Base-by-base conservation (phyloP, 2,888 invertebrate genomes). In the Temnothorax rugatulus region DNA sequence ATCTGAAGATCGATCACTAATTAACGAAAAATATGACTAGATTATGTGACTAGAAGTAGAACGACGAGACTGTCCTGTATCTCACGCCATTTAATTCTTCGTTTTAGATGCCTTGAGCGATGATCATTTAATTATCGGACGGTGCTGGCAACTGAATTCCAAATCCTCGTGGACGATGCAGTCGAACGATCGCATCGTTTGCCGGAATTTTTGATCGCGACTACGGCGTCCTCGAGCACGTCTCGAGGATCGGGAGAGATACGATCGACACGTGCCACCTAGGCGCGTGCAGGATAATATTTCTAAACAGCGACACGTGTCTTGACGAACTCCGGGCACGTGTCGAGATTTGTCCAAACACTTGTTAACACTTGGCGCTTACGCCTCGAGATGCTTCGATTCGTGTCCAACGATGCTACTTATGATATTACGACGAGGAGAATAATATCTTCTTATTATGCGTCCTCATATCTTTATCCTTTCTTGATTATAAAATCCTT, bases 271-370 rank as follows among this genome's bases (percentile, higher is more conserved):
- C 91, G 92, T 88, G 91, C 18, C 87, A 25, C 25, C 21, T 9
- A 15, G 71, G 47, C 90, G 88, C 86, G 87, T 87, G 87, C 83
- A 82, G 83, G 83, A 79, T 91, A 93, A 92, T 92, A 83, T 91
- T 86, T 91, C 83, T 88, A 93, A 93, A 93, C 92, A 92, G 41
- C 74, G 91, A 68, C 94, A 93, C 94, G 94, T 94, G 94, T 68
- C 90, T 50, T 29, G 73, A 74, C 50, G 38, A 66, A 44, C 34
- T 21, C 34, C 76, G 83, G 87, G 90, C 93, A 92, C 93, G 93
- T 93, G 93, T 75, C 75, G 69, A 81, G 84, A 86, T 90, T 88
- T 86, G 84, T 83, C n/a, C 76, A 69, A 66, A 85, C 90, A 83
- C 87, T 89, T 87, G 88, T 84, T 86, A 71, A 44, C 68, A 59